A percentile compares a stretch with the other conserved stretches of the same genome.
phyloP scores from a whole-genome alignment of 2,888 invertebrate species.

The Scaptomyza caliginosa region DNA sequence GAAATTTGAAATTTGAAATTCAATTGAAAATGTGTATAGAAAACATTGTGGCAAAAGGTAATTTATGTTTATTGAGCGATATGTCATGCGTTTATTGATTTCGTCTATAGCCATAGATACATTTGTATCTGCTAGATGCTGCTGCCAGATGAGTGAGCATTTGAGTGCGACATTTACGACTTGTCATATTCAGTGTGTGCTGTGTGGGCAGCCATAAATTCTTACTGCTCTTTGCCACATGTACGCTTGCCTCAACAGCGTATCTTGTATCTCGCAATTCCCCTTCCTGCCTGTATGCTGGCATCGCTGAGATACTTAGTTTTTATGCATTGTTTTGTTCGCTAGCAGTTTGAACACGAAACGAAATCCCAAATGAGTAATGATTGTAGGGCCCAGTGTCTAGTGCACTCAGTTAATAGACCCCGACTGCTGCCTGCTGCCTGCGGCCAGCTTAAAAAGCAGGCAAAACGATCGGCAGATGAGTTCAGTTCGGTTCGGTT shows the following conservation, averaged over 20 bases:
- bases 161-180: conserved; percentile 67
- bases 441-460: conserved; percentile 59
- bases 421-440: conserved; percentile 35
- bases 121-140: conserved; percentile 40
- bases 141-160: conserved; percentile 53
- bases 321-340: conserved; percentile 67
- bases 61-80: conserved; percentile 79
- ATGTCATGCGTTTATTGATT: conserved; percentile 68
- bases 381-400: conserved; percentile 64
- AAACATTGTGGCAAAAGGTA: conserved; percentile 58
- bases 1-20: conserved; percentile 50
- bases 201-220: conserved; percentile 76
- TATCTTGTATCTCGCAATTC: conserved; percentile 28
- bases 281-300: conserved; percentile 29
- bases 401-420: conserved; percentile 64
- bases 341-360: conserved; percentile 15
- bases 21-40: conserved; percentile 22
- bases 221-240: conserved; percentile 32
- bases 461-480: conserved; percentile 31
- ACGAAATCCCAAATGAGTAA: conserved; percentile 67
- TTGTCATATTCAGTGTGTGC: conserved; percentile 67
- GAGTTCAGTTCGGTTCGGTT: conserved; percentile 20
- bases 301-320: conserved; percentile 40
- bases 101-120: neutral
- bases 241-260: conserved; percentile 47